Evolutionary conservation across 2,888 invertebrate genomes (phyloP).

Genomic region (Dione juno): DNA sequence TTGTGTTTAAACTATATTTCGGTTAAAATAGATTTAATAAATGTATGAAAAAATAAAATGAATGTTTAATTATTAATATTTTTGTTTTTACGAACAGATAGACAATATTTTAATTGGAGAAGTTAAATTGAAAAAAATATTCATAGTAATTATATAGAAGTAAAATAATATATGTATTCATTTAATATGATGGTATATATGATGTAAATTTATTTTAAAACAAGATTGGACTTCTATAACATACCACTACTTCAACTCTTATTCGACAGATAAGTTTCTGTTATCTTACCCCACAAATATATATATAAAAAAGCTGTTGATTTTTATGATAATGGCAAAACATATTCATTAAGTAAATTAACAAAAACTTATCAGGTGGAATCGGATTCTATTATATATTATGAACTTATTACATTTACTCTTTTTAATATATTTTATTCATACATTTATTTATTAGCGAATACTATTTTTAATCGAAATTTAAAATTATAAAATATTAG

Average conservation of each 20-base stretch:
- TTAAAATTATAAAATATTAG: neutral
- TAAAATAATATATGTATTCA: neutral
- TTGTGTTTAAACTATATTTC: neutral
- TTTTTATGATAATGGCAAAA: too few species aligned
- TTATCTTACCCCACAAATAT: neutral
- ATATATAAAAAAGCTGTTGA: neutral
- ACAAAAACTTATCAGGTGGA: too few species aligned
- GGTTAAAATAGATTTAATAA: conserved; percentile 15
- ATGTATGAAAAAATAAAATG: neutral
- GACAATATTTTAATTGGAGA: conserved; percentile 20
- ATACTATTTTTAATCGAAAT: neutral
- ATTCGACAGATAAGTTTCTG: neutral
- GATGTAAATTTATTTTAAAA: neutral
- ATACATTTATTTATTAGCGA: too few species aligned
- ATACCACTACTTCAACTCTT: neutral
- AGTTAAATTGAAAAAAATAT: neutral
- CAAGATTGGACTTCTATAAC: neutral
- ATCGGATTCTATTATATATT: too few species aligned
- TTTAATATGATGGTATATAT: neutral
- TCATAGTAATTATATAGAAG: conserved; percentile 9
- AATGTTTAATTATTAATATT: conserved; percentile 2
- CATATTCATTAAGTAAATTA: too few species aligned
- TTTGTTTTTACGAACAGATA: conserved; percentile 18
- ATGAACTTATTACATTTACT: too few species aligned
- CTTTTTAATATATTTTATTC: too few species aligned